Conservation (phyloP, 2,888 invertebrate species). For the Pseudococcus longispinus region DNA sequence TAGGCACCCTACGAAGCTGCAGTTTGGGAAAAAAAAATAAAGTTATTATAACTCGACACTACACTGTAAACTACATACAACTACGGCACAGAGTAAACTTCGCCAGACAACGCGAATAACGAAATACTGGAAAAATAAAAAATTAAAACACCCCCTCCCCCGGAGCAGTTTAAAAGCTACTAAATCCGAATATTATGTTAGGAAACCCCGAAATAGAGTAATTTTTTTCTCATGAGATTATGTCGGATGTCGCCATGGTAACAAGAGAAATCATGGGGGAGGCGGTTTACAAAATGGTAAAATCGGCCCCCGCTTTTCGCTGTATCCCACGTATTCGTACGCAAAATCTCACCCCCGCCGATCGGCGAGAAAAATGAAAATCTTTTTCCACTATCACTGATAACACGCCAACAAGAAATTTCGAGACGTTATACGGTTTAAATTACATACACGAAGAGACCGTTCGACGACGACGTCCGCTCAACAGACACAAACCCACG, state of each 20-base stretch:
- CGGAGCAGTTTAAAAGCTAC: background rate
- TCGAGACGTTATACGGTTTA: background rate
- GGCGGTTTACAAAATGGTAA: constrained; percentile 28
- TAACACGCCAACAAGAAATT: constrained; percentile 20
- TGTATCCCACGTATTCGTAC: background rate
- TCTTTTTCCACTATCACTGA: constrained; percentile 30
- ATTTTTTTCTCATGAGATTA: constrained; percentile 41
- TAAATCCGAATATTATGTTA: constrained; percentile 42
- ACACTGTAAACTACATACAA: constrained; percentile 15
- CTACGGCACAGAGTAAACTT: background rate
- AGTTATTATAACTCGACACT: background rate
- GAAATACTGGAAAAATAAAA: constrained; percentile 19
- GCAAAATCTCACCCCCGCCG: background rate
- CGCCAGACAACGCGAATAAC: background rate
- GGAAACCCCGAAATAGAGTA: constrained; percentile 46
- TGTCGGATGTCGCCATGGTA: constrained; percentile 46
- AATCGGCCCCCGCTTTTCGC: background rate
- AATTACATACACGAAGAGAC: constrained; percentile 11
- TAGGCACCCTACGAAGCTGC: background rate
- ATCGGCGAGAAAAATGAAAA: constrained; percentile 6
- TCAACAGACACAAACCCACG: constrained; percentile 6
- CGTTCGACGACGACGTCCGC: constrained; percentile 4
- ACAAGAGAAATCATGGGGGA: constrained; percentile 29
- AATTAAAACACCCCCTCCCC: constrained; percentile 14
- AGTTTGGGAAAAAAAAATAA: background rate